phyloP scores from a whole-genome alignment of 2,797 vertebrate genomes.

The Gypaetus barbatus region DNA sequence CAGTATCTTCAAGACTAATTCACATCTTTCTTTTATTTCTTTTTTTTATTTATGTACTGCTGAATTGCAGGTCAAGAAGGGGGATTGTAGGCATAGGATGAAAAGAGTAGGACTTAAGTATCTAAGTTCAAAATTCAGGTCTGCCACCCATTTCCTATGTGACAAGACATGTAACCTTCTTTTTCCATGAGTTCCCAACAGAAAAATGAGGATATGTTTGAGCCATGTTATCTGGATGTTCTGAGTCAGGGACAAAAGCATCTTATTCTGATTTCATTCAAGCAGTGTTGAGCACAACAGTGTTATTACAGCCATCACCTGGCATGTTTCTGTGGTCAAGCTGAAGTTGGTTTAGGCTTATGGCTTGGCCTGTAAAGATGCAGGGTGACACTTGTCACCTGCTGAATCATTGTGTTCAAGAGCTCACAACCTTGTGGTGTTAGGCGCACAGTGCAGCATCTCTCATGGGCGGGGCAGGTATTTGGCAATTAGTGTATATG shows the following conservation, averaged over 20 bases:
- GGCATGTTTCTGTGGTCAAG: not conserved
- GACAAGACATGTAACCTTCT: not conserved
- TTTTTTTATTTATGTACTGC: not conserved
- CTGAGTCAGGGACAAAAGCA: not conserved
- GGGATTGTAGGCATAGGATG: not conserved
- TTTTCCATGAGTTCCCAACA: not conserved
- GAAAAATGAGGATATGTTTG: not conserved
- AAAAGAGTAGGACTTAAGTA: not conserved
- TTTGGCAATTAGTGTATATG: not conserved
- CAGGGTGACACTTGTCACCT: not conserved
- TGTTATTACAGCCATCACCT: not conserved
- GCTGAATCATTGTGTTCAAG: not conserved
- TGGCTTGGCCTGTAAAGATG: not conserved
- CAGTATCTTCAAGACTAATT: not conserved
- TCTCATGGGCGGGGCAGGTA: not conserved
- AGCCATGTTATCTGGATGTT: not conserved
- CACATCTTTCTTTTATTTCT: not conserved
- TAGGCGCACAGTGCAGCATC: not conserved
- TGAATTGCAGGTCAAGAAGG: not conserved
- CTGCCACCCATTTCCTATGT: not conserved
- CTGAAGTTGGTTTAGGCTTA: not conserved
- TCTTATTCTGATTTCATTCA: not conserved
- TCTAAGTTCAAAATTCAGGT: not conserved
- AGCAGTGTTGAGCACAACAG: fast-evolving
- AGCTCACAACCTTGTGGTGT: not conserved